These are phyloP conservation scores for Microcebus lehilahytsara DNA, from an alignment of 2,113 vertebrate species.

Conservation along the genomic window DNA sequence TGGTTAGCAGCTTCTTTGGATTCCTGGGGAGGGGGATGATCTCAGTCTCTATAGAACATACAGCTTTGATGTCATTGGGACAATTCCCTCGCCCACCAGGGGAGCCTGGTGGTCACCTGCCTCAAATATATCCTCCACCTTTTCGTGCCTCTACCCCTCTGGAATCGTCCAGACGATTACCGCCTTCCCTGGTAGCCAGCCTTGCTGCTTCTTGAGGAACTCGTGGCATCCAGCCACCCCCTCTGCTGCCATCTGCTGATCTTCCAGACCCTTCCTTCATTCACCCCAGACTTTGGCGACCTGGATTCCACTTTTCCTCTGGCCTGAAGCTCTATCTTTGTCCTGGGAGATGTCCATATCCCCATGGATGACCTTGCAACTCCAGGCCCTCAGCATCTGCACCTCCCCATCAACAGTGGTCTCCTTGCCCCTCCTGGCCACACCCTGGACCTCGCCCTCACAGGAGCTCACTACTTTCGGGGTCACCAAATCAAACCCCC, in stretches of 20 bases:
- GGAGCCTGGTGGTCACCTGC: background rate
- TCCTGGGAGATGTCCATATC: background rate
- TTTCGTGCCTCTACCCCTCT: background rate
- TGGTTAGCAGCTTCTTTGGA: no score
- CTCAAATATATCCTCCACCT: background rate
- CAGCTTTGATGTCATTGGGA: fast-evolving
- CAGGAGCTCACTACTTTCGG: background rate
- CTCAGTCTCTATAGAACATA: background rate
- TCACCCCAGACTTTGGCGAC: background rate
- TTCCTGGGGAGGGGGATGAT: no score
- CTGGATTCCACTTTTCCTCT: background rate
- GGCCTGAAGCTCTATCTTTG: background rate
- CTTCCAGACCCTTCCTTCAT: background rate
- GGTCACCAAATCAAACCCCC: background rate
- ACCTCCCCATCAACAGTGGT: background rate
- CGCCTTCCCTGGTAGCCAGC: background rate
- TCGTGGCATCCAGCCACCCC: background rate
- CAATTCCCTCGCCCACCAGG: background rate
- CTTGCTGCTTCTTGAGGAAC: background rate
- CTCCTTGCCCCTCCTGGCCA: background rate
- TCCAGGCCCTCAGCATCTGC: background rate
- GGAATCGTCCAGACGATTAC: background rate
- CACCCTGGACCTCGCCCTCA: background rate
- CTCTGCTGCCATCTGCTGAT: background rate
- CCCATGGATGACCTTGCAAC: background rate